Base-by-base conservation (phyloP, 2,797 vertebrate species). In the Myiotriccus ornatus region DNA sequence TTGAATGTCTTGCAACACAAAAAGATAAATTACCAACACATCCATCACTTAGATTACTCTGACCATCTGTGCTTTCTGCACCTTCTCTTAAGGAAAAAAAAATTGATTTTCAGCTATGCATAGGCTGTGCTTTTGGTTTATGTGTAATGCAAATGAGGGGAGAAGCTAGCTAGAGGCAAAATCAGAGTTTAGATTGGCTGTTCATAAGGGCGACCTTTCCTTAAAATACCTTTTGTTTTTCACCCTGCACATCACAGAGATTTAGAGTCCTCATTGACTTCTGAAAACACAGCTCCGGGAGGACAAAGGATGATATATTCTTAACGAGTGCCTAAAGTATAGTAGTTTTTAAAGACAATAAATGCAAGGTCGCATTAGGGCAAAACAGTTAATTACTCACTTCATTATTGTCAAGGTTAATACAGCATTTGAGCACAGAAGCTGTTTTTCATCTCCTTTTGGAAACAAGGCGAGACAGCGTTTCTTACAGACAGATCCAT, bases 341-440 rank as follows among this genome's bases (percentile, higher is more conserved):
- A 87, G 79, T 95, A 85, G 95, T 84, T 95, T 95, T 80, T 86
- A 84, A 93, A 95, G 90, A 90, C 88, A 95, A 90, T 96, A 93
- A 96, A 95, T 17, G 78, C 75, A 89, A 97, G 97, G 96, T 97
- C 91, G 13, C 96, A 96, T 96, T 96, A 98, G 98, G 98, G 98
- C 98, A 98, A 97, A 97, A 91, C 98, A 98, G 98, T 99, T 99
- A 99, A 99, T 99, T 98, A 98, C 97, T 96, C 97, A 98, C 98
- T 99, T 98, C 98, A 98, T 99, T 99, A 99, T 97, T 98, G 98
- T 99, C 98, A 99, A 98, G 98, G 98, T 98, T 99, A 99, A 99
- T 99, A 98, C 98, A 97, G 98, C 97, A 97, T 98, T 97, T 97
- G 98, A 96, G 97, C 90, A n/a, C 84, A 96, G 97, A 97, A 94